These are phyloP conservation scores for Theonella swinhoei DNA, from an alignment of 37 sponge, comb jelly and placozoan genomes.

Conservation along the genomic window DNA sequence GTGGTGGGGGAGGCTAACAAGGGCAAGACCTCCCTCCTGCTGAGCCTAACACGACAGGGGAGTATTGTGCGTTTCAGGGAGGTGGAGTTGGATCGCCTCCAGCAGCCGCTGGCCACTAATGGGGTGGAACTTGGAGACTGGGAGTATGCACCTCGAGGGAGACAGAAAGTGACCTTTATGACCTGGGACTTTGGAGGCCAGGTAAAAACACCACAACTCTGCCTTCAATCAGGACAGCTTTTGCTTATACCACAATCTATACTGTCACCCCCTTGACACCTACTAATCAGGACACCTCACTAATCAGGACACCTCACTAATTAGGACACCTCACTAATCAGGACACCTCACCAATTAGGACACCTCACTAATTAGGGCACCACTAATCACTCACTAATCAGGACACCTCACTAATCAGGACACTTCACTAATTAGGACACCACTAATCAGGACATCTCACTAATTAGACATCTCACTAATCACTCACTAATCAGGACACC, in stretches of 20 bases:
- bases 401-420: too few relatives aligned
- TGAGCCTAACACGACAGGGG: conserved; percentile 64
- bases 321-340: too few relatives aligned
- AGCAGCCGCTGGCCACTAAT: conserved; percentile 63
- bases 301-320: too few relatives aligned
- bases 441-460: too few relatives aligned
- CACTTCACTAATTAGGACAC: too few relatives aligned
- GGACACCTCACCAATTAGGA: too few relatives aligned
- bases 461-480: too few relatives aligned
- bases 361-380: too few relatives aligned
- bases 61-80: conserved; percentile 51
- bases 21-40: conserved; percentile 85
- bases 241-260: not conserved
- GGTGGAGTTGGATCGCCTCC: conserved; percentile 27
- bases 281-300: too few relatives aligned
- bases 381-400: too few relatives aligned
- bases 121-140: conserved; percentile 84
- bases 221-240: not conserved
- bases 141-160: conserved; percentile 47
- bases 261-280: too few relatives aligned
- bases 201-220: conserved; percentile 17
- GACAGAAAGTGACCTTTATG: conserved; percentile 74
- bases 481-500: too few relatives aligned
- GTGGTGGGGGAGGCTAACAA: conserved; percentile 71
- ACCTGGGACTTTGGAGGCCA: conserved; percentile 97